Conservation (phyloP, 2,797 vertebrate genomes). For the Botia almorhae region DNA sequence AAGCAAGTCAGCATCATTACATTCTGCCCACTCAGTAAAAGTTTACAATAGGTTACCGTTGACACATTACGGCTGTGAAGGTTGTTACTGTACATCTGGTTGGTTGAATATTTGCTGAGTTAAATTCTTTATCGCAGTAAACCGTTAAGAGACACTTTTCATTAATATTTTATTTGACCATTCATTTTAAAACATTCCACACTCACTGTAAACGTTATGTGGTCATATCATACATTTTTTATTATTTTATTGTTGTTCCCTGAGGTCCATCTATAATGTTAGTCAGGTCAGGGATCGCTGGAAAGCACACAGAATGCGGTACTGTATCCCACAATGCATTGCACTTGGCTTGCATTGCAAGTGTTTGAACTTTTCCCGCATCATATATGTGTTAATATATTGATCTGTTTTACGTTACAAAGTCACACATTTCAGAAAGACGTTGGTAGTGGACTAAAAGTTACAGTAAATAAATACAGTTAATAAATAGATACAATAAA, state of each 20-base stretch:
- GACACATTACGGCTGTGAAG: conserved; percentile 5
- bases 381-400: too few relatives aligned
- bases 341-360: too few relatives aligned
- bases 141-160: not conserved
- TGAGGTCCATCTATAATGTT: not conserved
- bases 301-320: too few relatives aligned
- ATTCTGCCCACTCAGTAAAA: conserved; percentile 24
- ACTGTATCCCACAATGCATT: too few relatives aligned
- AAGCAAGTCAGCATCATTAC: conserved; percentile 3
- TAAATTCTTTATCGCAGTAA: not conserved
- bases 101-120: not conserved
- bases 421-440: conserved; percentile 41
- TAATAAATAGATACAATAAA: conserved; percentile 23
- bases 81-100: not conserved
- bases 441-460: conserved; percentile 26
- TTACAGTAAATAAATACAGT: too few relatives aligned
- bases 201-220: not conserved
- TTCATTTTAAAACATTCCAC: not conserved
- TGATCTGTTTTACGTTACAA: too few relatives aligned
- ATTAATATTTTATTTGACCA: conserved; percentile 8
- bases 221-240: not conserved
- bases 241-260: not conserved
- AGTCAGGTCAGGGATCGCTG: not conserved
- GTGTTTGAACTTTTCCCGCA: too few relatives aligned
- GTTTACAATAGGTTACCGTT: not conserved